Evolutionary conservation across 2,888 invertebrate genomes (phyloP), one percentile per base, ranked within the genome.

Genomic region (Mayetiola destructor): DNA sequence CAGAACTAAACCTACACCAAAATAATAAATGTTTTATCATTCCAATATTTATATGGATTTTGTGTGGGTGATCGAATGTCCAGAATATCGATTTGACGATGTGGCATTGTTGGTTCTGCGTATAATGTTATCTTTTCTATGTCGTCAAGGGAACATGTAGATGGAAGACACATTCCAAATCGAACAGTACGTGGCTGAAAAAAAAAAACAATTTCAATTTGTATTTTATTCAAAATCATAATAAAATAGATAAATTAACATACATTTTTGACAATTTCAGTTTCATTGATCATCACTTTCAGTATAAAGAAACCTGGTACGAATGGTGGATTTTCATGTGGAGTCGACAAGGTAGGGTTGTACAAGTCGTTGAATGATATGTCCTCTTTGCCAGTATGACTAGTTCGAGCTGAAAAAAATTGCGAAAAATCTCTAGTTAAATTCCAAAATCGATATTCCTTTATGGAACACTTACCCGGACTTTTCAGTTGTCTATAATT

Each of bases 151-250:
- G 76, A 72, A 67, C 89, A 89, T 6, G 79, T 75, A 56, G 77
- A 75, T 14, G 89, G 89, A 57, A 89, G 72, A 66, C 89, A 89
- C 14, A 85, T 71, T 0, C 89, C 89, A 5, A 88, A 73, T 65
- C 86, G 82, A 52, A 89, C 73, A 3, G 80, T 78, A 66, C 84
- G 80, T 36, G 78, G 77, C 87, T 88, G 69, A 27, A 69, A 70
- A 61, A 16, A n/a, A 27, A 27, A 48, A 42, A 40, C 12, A 20
- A 18, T 2, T 16, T 39, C 12, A 10, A 18, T 18, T 53, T 32
- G 61, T 59, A 58, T 53, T 8, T 21, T 16, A 32, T 48, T 27
- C 3, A 48, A 16, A 52, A 5, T 9, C 12, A 32, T 12, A 27
- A 23, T 29, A 48, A 20, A 27, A 18, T 21, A 14, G 27, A 37